Conservation (phyloP, 2,113 vertebrate species). For the Spea multiplicata region DNA sequence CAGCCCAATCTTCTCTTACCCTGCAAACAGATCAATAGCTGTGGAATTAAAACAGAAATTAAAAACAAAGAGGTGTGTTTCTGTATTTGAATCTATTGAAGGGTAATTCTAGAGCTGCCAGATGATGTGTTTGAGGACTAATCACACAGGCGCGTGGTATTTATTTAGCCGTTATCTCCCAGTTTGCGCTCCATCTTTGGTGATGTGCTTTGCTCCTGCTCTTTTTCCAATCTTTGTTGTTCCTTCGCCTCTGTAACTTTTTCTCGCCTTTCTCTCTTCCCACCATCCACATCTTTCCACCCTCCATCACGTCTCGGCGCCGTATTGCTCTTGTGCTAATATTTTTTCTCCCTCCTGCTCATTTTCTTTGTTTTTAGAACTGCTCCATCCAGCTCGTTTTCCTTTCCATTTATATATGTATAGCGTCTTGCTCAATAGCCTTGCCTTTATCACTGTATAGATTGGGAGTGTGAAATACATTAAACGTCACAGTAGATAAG, state of each 20-base stretch:
- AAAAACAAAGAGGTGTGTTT: conserved; percentile 39
- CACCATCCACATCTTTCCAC: neutral
- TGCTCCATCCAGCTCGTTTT: neutral
- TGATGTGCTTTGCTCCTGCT: neutral
- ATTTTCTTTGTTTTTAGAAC: neutral
- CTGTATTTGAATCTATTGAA: conserved; percentile 22
- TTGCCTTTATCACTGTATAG: neutral
- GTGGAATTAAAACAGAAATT: conserved; percentile 45
- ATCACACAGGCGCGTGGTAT: neutral
- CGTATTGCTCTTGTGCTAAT: neutral
- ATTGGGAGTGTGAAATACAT: too few relatives aligned
- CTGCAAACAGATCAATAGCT: conserved; percentile 42
- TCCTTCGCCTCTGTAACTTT: neutral
- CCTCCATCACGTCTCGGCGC: neutral
- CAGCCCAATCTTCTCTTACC: conserved; percentile 41
- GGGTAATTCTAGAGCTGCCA: conserved; percentile 30
- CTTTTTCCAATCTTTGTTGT: neutral
- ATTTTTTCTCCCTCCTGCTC: neutral
- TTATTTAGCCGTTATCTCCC: neutral
- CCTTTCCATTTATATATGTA: neutral
- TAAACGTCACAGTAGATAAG: too few relatives aligned
- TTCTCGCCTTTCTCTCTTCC: neutral
- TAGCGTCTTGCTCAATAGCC: neutral
- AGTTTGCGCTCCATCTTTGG: neutral
- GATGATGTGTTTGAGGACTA: conserved; percentile 2